A percentile compares a stretch with the other conserved stretches of the same genome.
Conservation (phyloP, 2,888 invertebrate genomes). For the Oscheius sp. region DNA sequence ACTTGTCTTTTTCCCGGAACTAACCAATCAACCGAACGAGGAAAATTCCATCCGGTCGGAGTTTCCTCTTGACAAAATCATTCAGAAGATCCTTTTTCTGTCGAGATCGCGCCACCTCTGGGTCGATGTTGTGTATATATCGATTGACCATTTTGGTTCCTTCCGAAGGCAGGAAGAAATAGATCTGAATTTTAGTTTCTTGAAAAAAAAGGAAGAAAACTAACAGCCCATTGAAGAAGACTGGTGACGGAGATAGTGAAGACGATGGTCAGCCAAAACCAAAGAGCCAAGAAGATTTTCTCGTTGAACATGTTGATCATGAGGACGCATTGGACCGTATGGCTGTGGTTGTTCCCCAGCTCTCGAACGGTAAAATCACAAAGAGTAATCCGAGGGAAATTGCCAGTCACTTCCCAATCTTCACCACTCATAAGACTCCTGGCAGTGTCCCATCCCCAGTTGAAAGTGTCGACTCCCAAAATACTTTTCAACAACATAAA, state of each 20-base stretch:
- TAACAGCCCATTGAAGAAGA: conserved; percentile 8
- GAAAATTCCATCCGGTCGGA: conserved; percentile 66
- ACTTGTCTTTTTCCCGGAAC: neutral
- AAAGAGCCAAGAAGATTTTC: conserved; percentile 66
- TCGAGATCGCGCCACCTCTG: conserved; percentile 35
- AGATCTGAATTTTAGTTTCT: neutral
- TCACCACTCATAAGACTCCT: conserved; percentile 61
- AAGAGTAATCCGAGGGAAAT: conserved; percentile 68
- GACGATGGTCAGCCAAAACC: conserved; percentile 68
- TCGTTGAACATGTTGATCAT: conserved; percentile 68
- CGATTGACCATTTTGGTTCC: conserved; percentile 35
- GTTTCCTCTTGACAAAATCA: conserved; percentile 57
- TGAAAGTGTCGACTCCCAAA: conserved; percentile 64
- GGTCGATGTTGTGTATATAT: conserved; percentile 58
- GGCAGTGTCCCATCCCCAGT: conserved; percentile 67
- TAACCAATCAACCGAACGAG: conserved; percentile 57
- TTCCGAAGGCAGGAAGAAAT: conserved; percentile 14
- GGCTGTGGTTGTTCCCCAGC: conserved; percentile 68
- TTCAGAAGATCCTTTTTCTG: conserved; percentile 40
- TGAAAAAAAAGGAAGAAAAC: neutral
- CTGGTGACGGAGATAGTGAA: conserved; percentile 32
- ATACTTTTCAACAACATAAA: conserved; percentile 64
- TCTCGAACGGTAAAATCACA: conserved; percentile 69
- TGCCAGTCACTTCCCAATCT: conserved; percentile 69
- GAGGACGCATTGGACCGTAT: conserved; percentile 69